These are phyloP conservation scores for Chaetophractus vellerosus DNA, from an alignment of 2,797 vertebrate species.

Conservation along the genomic window DNA sequence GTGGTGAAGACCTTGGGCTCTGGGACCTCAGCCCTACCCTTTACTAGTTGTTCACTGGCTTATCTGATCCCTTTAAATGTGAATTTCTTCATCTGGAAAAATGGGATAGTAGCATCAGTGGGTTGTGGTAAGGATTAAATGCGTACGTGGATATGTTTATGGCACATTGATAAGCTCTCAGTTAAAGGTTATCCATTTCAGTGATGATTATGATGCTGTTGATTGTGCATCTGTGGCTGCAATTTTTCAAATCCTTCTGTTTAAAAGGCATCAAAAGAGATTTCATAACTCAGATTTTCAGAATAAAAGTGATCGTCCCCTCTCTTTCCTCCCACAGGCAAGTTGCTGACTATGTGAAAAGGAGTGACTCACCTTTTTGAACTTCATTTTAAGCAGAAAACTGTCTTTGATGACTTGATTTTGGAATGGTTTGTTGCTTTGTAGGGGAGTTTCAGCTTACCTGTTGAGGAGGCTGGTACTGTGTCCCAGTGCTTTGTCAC, in stretches of 20 bases:
- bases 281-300: conserved; percentile 8
- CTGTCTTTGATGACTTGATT: conserved; percentile 54
- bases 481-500: neutral
- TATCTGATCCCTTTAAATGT: neutral
- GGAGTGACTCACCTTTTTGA: conserved; percentile 46
- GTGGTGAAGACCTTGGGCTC: neutral
- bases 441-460: neutral
- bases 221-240: neutral
- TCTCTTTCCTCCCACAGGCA: conserved; percentile 5
- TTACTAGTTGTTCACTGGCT: neutral
- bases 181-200: neutral
- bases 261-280: conserved; percentile 17
- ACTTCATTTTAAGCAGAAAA: conserved; percentile 55
- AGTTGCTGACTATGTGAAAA: conserved; percentile 3
- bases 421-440: conserved; percentile 51
- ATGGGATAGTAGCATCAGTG: neutral
- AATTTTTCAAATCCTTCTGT: conserved; percentile 43
- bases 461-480: neutral
- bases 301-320: neutral
- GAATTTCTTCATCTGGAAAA: conserved; percentile 16
- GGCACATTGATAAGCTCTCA: neutral
- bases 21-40: neutral
- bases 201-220: neutral
- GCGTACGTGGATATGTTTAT: neutral
- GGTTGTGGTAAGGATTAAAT: neutral